phyloP scores from a whole-genome alignment of 2,888 invertebrate genomes.

The Tachina lurida region DNA sequence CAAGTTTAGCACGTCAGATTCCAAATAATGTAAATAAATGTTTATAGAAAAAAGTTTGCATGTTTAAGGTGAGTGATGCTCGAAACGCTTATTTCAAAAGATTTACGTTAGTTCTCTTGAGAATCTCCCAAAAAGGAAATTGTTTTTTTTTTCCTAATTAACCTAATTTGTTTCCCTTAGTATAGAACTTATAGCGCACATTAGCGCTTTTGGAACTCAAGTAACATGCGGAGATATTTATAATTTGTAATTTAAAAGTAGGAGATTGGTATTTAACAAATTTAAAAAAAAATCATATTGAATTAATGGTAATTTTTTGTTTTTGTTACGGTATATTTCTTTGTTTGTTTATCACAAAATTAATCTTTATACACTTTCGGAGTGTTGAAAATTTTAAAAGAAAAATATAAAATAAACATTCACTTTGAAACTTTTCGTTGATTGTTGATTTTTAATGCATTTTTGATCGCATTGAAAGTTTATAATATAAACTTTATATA shows the following conservation, averaged over 20 bases:
- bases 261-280: neutral
- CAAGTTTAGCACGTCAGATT: neutral
- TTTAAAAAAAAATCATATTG: neutral
- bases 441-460: neutral
- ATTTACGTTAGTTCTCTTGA: conserved; percentile 40
- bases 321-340: neutral
- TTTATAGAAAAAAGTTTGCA: neutral
- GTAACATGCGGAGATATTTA: neutral
- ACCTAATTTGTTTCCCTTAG: conserved; percentile 26
- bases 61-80: neutral
- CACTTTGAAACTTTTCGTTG: neutral
- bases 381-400: neutral
- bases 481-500: too few relatives aligned
- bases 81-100: conserved; percentile 15
- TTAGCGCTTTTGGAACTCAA: neutral
- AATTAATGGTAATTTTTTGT: neutral
- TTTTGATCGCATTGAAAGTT: conserved; percentile 7
- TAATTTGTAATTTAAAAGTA: neutral
- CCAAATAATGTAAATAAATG: conserved; percentile 1
- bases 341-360: conserved; percentile 20
- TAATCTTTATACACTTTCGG: neutral
- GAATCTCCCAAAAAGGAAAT: conserved; percentile 41
- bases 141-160: conserved; percentile 34
- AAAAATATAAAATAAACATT: conserved; percentile 13
- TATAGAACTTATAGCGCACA: neutral